A percentile compares a stretch with the other conserved stretches of the same genome.
Conservation (phyloP, 2,888 invertebrate species). For the Conistra vaccinii region DNA sequence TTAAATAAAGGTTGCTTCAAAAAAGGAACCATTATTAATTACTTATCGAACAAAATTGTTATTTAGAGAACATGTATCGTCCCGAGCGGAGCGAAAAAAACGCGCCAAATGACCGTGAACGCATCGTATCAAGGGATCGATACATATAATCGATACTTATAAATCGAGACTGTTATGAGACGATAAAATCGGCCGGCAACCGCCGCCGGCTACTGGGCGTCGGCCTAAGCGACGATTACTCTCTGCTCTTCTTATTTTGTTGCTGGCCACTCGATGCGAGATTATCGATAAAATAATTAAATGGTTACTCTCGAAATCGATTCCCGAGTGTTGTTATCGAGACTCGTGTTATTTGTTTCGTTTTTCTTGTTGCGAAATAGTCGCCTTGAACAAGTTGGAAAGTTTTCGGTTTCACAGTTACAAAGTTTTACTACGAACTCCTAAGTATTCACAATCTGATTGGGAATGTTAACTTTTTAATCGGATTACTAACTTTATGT, state of each 20-base stretch:
- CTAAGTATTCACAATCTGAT: constrained; percentile 60
- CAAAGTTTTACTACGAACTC: constrained; percentile 57
- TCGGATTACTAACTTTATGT: constrained; percentile 64
- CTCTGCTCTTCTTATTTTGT: constrained; percentile 85
- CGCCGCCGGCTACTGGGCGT: constrained; percentile 90
- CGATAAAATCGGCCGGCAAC: constrained; percentile 88
- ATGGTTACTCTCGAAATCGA: constrained; percentile 91
- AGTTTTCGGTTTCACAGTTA: constrained; percentile 59
- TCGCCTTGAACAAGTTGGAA: constrained; percentile 59
- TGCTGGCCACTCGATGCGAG: constrained; percentile 85
- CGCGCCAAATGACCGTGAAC: constrained; percentile 87
- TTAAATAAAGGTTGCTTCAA: constrained; percentile 63
- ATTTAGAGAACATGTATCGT: constrained; percentile 75
- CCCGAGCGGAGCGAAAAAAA: constrained; percentile 79
- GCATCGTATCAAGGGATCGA: constrained; percentile 84
- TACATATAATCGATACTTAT: constrained; percentile 90
- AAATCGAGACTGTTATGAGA: constrained; percentile 90
- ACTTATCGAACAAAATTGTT: constrained; percentile 78
- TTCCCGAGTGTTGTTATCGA: constrained; percentile 90
- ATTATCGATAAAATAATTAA: constrained; percentile 91
- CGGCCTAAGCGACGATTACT: constrained; percentile 90
- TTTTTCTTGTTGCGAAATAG: constrained; percentile 85
- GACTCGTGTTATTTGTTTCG: constrained; percentile 85
- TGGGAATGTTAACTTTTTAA: constrained; percentile 65
- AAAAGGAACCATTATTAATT: constrained; percentile 73